Percentiles rank a stretch among this genome's conserved stretches.
These are phyloP conservation scores for Plodia interpunctella DNA, from an alignment of 1,140 invertebrate genomes.

Conservation along the genomic window DNA sequence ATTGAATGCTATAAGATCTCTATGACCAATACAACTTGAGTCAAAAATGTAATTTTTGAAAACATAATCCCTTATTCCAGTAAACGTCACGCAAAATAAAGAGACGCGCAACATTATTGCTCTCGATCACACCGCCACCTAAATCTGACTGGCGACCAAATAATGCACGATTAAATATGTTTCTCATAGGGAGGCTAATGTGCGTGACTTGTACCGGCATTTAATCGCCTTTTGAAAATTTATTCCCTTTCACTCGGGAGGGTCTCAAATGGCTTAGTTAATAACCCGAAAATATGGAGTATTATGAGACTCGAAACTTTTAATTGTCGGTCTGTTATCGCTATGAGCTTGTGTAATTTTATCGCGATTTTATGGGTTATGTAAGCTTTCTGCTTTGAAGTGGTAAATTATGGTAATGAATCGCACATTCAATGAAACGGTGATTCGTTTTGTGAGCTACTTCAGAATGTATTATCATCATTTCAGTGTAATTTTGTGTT, in stretches of 20 bases:
- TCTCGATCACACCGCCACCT: background rate
- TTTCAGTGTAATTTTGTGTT: too few species aligned
- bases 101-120: too few species aligned
- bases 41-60: too few species aligned
- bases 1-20: too few species aligned
- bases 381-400: constrained; percentile 11
- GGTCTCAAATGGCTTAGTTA: constrained; percentile 41
- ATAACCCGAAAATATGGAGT: constrained; percentile 61
- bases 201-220: constrained; percentile 50
- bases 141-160: constrained; percentile 37
- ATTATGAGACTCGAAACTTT: constrained; percentile 59
- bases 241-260: constrained; percentile 33
- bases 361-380: constrained; percentile 12
- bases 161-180: constrained; percentile 61
- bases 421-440: background rate
- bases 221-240: constrained; percentile 54
- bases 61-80: too few species aligned
- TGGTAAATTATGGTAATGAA: constrained; percentile 9
- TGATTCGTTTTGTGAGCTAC: background rate
- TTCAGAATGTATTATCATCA: background rate
- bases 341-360: constrained; percentile 13
- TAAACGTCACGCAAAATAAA: too few species aligned
- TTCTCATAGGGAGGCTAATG: constrained; percentile 42
- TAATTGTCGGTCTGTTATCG: constrained; percentile 61
- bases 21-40: too few species aligned